Conservation (phyloP, 1,140 invertebrate species). For the Chironomus tepperi region DNA sequence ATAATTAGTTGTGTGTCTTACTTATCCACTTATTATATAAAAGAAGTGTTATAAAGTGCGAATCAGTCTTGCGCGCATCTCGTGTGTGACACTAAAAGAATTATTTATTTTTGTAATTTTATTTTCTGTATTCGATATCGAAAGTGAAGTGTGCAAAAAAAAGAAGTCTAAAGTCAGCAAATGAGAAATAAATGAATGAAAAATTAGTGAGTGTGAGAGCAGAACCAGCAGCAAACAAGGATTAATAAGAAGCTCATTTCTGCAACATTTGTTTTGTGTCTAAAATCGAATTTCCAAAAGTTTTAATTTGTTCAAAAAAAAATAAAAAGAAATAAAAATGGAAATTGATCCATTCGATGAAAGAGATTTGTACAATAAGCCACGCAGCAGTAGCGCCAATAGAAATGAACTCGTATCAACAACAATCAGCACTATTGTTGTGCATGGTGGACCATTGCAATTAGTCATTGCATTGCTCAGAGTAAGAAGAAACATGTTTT, state of each 20-base stretch:
- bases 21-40: background rate
- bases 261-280: background rate
- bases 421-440: slow-evolving; percentile 84
- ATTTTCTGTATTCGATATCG: slow-evolving; percentile 18
- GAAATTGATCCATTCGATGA: slow-evolving; percentile 20
- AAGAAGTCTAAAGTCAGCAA: background rate
- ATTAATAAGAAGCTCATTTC: background rate
- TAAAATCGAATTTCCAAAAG: background rate
- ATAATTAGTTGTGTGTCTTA: background rate
- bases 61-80: background rate
- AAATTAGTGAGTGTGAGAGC: background rate
- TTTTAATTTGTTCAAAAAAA: too few relatives aligned
- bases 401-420: slow-evolving; percentile 48
- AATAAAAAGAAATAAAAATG: background rate
- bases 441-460: slow-evolving; percentile 75
- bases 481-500: slow-evolving; percentile 50
- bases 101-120: background rate
- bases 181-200: background rate
- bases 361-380: background rate
- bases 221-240: background rate
- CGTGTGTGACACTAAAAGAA: background rate
- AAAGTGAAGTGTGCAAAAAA: slow-evolving; percentile 20
- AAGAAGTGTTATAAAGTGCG: background rate
- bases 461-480: slow-evolving; percentile 82
- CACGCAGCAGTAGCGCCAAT: slow-evolving; percentile 17